Evolutionary conservation across 2,888 invertebrate genomes (phyloP).

Genomic region (Phlogophora meticulosa): DNA sequence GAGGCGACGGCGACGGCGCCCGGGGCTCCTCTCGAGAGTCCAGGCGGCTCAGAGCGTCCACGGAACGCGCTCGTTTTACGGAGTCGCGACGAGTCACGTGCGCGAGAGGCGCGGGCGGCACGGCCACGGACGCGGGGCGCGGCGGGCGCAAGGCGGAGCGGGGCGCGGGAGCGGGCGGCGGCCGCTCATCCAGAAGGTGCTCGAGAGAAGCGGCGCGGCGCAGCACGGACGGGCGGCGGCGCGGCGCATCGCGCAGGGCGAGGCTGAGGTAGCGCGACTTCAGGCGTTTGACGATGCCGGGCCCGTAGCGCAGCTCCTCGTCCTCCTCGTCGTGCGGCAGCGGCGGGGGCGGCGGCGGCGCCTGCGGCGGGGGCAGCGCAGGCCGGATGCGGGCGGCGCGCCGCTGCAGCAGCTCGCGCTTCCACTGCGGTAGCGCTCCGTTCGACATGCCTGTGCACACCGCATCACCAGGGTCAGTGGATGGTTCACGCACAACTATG

Average conservation of each 20-base stretch:
- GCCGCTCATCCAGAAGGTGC: conserved; percentile 94
- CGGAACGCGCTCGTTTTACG: conserved; percentile 96
- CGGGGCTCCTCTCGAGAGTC: conserved; percentile 92
- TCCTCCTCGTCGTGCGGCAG: conserved; percentile 79
- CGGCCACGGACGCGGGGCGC: conserved; percentile 78
- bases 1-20: conserved; percentile 88
- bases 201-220: conserved; percentile 96
- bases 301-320: conserved; percentile 97
- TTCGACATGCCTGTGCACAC: conserved; percentile 82
- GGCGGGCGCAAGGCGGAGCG: conserved; percentile 69
- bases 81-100: conserved; percentile 89
- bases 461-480: conserved; percentile 9
- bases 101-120: conserved; percentile 72
- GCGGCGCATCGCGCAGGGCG: conserved; percentile 94
- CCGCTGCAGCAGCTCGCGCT: conserved; percentile 95
- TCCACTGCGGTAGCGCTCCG: conserved; percentile 94
- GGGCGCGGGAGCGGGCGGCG: conserved; percentile 77
- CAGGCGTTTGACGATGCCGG: conserved; percentile 97
- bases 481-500: neutral
- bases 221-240: conserved; percentile 93
- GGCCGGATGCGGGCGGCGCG: conserved; percentile 89
- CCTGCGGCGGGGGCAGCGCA: conserved; percentile 68
- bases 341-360: conserved; percentile 76
- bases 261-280: conserved; percentile 96
- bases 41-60: conserved; percentile 95